A percentile compares a stretch with the other conserved stretches of the same genome.
These are phyloP conservation scores for Vesta saturnalis DNA, from an alignment of 2,888 invertebrate genomes.

Conservation along the genomic window DNA sequence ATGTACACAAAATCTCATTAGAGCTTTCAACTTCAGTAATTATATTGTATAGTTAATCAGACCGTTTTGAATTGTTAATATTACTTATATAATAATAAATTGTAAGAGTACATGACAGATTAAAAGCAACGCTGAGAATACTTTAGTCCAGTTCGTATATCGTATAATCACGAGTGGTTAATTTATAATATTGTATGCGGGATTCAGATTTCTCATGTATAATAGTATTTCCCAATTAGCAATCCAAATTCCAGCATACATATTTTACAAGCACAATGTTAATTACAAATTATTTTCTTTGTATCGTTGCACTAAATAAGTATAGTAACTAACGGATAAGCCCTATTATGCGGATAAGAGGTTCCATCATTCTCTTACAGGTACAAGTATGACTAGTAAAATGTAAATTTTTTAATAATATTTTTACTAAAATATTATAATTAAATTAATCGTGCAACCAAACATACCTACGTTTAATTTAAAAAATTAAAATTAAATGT, in stretches of 20 bases:
- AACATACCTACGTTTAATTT: too few species aligned
- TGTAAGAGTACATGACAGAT: conserved; percentile 55
- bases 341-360: too few species aligned
- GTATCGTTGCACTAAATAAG: too few species aligned
- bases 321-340: too few species aligned
- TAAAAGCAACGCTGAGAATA: conserved; percentile 56
- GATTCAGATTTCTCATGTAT: background rate
- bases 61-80: conserved; percentile 44
- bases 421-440: too few species aligned
- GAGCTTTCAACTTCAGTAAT: conserved; percentile 48
- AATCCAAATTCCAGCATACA: background rate
- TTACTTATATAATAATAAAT: conserved; percentile 56
- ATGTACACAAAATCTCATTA: conserved; percentile 48
- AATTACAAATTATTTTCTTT: too few species aligned
- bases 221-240: background rate
- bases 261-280: too few species aligned
- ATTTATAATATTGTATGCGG: conserved; percentile 51
- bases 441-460: too few species aligned
- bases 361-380: too few species aligned
- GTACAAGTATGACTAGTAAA: too few species aligned
- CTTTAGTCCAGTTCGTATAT: conserved; percentile 50
- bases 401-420: too few species aligned
- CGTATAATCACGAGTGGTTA: conserved; percentile 53
- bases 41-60: conserved; percentile 48
- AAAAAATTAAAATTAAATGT: too few species aligned